Evolutionary conservation across 2,113 vertebrate genomes (phyloP).

Genomic region (Parotia lawesii): DNA sequence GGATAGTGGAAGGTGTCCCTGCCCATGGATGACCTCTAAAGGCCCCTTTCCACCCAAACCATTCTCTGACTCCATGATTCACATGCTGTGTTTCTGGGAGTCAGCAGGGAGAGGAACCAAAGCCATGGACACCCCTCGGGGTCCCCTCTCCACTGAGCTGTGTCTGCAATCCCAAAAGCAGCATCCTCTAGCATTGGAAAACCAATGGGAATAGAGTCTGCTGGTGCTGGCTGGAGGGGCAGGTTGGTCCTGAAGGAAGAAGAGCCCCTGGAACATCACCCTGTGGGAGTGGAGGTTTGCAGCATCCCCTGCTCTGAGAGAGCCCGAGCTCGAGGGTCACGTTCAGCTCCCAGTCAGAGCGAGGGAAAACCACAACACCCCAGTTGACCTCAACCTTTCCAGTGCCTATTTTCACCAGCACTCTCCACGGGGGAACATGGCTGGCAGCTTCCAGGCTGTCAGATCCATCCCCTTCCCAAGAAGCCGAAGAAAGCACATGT

Average conservation of each 20-base stretch:
- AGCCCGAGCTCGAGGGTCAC: background rate
- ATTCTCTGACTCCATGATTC: background rate
- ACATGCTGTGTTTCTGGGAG: background rate
- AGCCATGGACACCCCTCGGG: rapidly evolving
- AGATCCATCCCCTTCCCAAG: constrained; percentile 13
- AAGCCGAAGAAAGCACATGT: constrained; percentile 25
- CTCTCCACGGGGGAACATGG: background rate
- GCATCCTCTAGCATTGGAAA: background rate
- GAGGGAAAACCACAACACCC: background rate
- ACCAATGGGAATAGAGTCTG: background rate
- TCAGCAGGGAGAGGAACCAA: background rate
- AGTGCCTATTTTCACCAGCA: background rate
- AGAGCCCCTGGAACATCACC: background rate
- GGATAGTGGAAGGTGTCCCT: background rate
- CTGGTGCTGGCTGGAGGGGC: background rate
- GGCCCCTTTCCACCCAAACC: background rate
- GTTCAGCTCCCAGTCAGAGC: background rate
- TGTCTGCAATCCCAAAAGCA: background rate
- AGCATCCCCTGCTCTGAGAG: background rate
- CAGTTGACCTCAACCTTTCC: background rate
- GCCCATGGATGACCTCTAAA: background rate
- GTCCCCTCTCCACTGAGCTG: background rate
- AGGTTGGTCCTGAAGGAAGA: background rate
- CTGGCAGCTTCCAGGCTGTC: background rate
- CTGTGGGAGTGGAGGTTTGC: rapidly evolving